Evolutionary conservation across 2,797 vertebrate species (phyloP).

Genomic region (Clamator glandarius): DNA sequence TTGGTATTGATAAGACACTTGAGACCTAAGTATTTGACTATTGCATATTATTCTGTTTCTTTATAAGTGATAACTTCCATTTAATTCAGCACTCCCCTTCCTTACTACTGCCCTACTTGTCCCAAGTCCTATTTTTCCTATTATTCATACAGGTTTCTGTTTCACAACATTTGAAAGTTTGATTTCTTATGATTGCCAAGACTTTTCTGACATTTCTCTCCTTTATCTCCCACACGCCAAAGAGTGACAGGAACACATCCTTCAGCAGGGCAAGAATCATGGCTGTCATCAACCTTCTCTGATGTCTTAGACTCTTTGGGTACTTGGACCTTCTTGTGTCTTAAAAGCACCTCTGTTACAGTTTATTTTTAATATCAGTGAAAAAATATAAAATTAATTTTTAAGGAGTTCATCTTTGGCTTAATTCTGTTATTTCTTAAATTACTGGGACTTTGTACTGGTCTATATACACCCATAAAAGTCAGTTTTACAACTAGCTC

Average conservation of each 20-base stretch:
- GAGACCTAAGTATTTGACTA: background rate
- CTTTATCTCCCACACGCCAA: background rate
- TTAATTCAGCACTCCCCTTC: background rate
- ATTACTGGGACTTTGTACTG: background rate
- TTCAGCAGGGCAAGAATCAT: accelerated
- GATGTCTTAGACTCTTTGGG: background rate
- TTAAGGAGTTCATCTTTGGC: background rate
- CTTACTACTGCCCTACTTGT: background rate
- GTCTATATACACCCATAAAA: background rate
- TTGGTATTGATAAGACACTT: background rate
- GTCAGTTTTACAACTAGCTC: background rate
- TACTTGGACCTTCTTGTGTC: background rate
- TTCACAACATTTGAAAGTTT: background rate
- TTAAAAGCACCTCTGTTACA: background rate
- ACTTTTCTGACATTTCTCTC: background rate
- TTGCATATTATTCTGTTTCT: background rate
- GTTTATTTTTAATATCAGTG: background rate
- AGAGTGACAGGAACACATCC: accelerated
- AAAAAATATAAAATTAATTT: background rate
- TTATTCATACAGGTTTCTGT: background rate
- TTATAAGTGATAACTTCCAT: background rate
- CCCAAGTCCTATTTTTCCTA: background rate
- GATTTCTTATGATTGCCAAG: background rate
- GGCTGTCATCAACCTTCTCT: background rate
- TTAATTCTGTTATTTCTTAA: background rate